Evolutionary conservation across 2,113 vertebrate species (phyloP).

Genomic region (Mugil cephalus): DNA sequence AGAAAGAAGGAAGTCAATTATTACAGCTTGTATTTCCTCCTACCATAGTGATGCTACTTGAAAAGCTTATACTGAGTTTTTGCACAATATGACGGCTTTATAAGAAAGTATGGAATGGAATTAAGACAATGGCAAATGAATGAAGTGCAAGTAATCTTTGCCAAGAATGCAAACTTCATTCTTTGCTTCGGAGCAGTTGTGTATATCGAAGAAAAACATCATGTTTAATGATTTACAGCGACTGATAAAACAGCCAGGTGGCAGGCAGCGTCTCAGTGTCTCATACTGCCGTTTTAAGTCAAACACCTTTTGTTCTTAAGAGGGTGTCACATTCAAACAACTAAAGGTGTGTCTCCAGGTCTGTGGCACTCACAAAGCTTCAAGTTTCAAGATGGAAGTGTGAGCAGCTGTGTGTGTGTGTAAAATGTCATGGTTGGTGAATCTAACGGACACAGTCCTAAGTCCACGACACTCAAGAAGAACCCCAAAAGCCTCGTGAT

Average conservation of each 20-base stretch:
- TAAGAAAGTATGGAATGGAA: no score
- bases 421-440: conserved; percentile 34
- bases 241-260: conserved; percentile 73
- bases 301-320: conserved; percentile 65
- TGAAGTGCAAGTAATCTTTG: background rate
- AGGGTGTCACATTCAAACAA: conserved; percentile 61
- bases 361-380: conserved; percentile 22
- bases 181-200: background rate
- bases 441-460: conserved; percentile 76
- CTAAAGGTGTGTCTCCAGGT: conserved; percentile 59
- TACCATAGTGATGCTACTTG: background rate
- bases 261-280: conserved; percentile 57
- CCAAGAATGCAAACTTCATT: background rate
- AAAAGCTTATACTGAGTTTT: background rate
- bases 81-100: background rate
- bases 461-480: conserved; percentile 65
- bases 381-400: conserved; percentile 45
- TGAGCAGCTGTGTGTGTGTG: conserved; percentile 43
- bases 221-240: conserved; percentile 72
- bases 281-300: conserved; percentile 54
- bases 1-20: conserved; percentile 44
- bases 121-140: background rate
- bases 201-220: conserved; percentile 7
- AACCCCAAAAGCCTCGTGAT: conserved; percentile 6
- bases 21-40: background rate